A percentile compares a stretch with the other conserved stretches of the same genome.
These are phyloP conservation scores for Campopleginae sp. DNA, from an alignment of 2,888 invertebrate genomes.

Conservation along the genomic window DNA sequence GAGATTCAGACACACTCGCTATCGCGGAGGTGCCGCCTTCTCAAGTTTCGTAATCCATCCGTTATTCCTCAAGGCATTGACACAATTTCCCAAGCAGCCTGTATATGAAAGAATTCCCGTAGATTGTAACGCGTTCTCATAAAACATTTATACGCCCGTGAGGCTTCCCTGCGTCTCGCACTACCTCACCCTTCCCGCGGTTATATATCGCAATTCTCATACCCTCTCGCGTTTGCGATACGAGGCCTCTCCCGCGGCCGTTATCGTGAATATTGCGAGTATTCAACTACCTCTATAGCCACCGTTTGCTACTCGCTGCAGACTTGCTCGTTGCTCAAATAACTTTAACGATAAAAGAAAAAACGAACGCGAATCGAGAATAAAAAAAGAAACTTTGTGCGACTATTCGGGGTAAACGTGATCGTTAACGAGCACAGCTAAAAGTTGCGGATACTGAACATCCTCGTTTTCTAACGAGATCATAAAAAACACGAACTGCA, in stretches of 20 bases:
- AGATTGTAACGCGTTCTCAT: conserved; percentile 65
- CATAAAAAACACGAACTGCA: background rate
- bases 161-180: conserved; percentile 64
- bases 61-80: background rate
- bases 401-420: background rate
- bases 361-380: background rate
- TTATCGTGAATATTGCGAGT: conserved; percentile 38
- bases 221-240: conserved; percentile 20
- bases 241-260: conserved; percentile 26
- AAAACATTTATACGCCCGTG: conserved; percentile 65
- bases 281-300: conserved; percentile 9
- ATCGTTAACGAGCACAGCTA: conserved; percentile 33
- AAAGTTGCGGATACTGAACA: conserved; percentile 9
- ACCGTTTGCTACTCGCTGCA: conserved; percentile 11
- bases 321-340: conserved; percentile 26
- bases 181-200: conserved; percentile 45
- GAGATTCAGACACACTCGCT: too few relatives aligned
- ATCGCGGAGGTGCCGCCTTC: background rate
- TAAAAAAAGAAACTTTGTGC: conserved; percentile 1
- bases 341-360: conserved; percentile 20
- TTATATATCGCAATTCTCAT: conserved; percentile 37
- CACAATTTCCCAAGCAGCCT: background rate
- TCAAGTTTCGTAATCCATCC: background rate
- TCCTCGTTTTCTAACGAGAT: background rate
- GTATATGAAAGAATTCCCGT: conserved; percentile 17